These are phyloP conservation scores for Phyto melanocephala DNA, from an alignment of 2,888 invertebrate genomes.

Conservation along the genomic window DNA sequence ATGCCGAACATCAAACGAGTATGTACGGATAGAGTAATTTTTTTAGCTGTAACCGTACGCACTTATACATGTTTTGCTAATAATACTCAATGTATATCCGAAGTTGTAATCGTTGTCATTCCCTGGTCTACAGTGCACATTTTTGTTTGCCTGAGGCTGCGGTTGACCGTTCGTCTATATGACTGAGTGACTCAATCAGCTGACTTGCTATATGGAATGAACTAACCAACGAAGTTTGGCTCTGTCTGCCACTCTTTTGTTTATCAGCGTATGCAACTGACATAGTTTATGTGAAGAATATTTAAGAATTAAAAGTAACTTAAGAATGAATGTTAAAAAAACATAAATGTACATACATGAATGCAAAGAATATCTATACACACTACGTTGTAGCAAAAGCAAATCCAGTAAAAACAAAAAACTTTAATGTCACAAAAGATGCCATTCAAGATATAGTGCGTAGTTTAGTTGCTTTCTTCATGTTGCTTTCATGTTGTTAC, in stretches of 20 bases:
- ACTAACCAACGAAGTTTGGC: slow-evolving; percentile 22
- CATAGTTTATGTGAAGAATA: slow-evolving; percentile 58
- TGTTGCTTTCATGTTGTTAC: slow-evolving; percentile 23
- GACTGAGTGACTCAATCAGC: background rate
- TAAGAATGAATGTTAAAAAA: slow-evolving; percentile 41
- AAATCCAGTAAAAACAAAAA: slow-evolving; percentile 1
- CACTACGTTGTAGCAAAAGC: background rate
- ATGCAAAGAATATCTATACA: slow-evolving; percentile 25
- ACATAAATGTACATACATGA: background rate
- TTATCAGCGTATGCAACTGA: slow-evolving; percentile 60
- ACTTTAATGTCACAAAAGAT: slow-evolving; percentile 54
- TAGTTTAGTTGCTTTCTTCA: slow-evolving; percentile 23
- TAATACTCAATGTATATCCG: no score
- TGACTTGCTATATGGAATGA: background rate
- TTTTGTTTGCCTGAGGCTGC: slow-evolving; percentile 39
- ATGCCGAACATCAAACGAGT: no score
- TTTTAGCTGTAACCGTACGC: no score
- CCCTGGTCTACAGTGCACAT: slow-evolving; percentile 29
- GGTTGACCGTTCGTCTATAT: slow-evolving; percentile 32
- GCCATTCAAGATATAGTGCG: slow-evolving; percentile 56
- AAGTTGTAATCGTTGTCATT: no score
- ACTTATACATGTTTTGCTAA: no score
- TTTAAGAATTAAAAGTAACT: slow-evolving; percentile 55
- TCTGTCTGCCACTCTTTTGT: slow-evolving; percentile 49
- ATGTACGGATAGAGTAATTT: no score